Evolutionary conservation across 1,140 invertebrate genomes (phyloP), one percentile per base, ranked within the genome.

Genomic region (Drosophila albomicans): DNA sequence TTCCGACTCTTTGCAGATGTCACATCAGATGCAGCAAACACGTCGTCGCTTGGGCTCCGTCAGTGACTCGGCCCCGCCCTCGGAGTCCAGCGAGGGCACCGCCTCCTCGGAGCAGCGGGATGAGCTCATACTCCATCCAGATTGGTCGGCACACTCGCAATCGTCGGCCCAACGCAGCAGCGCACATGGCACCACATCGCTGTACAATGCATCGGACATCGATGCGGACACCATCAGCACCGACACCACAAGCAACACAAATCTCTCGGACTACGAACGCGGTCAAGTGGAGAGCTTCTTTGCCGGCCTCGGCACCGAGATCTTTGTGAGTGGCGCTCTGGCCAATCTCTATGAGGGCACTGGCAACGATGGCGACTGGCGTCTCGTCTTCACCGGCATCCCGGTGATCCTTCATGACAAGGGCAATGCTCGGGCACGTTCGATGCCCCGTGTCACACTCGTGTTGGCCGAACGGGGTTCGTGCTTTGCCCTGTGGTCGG

Each of bases 401-500:
- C 97, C 97, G 0, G 95, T 97, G 0, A 93, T 98, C 0, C 93
- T 98, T 0, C 93, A 98, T 49, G 96, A 98, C 92, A 94, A 95
- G 5, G 97, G 96, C 0, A 95, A 96, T 73, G 95, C 96, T 0
- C 93, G 95, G 62, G 95, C 96, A 5, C 92, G 96, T 48, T 94
- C 95, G 49, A 95, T 96, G 80, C 93, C 96, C 25, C 94, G 95
- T 28, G 95, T 98, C 4, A 95, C 96, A 11, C 95, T 98, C 20
- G 93, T 97, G 1, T 87, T 98, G 13, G 96, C 97, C 1, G 97
- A 98, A 92, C 94, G 96, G 52, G 97, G 97, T 2, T 96, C 96
- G 1, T 96, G 96, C 51, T 97, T 98, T 91, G 95, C 96, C 28
- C 92, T 98, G n/a, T 98, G 97, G 97, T 94, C 94, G 61, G 97